phyloP scores from a whole-genome alignment of 2,888 invertebrate genomes.

The Amaurobius ferox region DNA sequence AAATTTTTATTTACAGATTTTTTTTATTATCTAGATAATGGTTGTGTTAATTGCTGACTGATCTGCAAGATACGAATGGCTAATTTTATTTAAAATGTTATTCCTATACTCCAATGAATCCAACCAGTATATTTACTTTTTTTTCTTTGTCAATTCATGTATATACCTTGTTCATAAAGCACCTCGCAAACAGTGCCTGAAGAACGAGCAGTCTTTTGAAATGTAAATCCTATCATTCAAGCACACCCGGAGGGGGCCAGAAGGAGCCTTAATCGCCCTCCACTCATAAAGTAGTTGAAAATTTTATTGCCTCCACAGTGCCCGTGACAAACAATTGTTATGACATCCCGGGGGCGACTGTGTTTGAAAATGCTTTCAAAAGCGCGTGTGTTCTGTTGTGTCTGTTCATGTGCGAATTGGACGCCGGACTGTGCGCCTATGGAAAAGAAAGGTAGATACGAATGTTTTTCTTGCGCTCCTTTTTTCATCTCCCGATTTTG shows the following conservation, averaged over 20 bases:
- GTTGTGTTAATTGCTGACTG: too few relatives aligned
- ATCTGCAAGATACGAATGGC: too few relatives aligned
- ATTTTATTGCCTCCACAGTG: constrained; percentile 39
- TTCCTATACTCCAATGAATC: too few relatives aligned
- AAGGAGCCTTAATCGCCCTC: constrained; percentile 33
- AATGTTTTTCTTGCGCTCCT: constrained; percentile 30
- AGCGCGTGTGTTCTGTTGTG: not conserved
- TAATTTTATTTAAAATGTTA: too few relatives aligned
- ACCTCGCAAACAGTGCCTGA: too few relatives aligned
- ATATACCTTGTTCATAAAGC: too few relatives aligned
- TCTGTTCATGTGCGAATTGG: constrained; percentile 9
- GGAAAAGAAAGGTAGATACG: constrained; percentile 41
- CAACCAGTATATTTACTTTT: too few relatives aligned
- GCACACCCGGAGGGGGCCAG: not conserved
- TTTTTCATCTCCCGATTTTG: not conserved
- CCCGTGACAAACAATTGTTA: constrained; percentile 54
- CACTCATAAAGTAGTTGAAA: constrained; percentile 54
- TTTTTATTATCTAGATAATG: too few relatives aligned
- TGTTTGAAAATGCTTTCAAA: constrained; percentile 12
- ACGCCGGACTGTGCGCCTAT: constrained; percentile 31
- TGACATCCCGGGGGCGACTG: constrained; percentile 12
- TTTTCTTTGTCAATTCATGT: too few relatives aligned
- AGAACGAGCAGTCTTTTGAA: too few relatives aligned
- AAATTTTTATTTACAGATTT: too few relatives aligned
- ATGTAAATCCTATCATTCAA: constrained; percentile 29